phyloP scores from a whole-genome alignment of 1,140 invertebrate species.

The Samia ricini region DNA sequence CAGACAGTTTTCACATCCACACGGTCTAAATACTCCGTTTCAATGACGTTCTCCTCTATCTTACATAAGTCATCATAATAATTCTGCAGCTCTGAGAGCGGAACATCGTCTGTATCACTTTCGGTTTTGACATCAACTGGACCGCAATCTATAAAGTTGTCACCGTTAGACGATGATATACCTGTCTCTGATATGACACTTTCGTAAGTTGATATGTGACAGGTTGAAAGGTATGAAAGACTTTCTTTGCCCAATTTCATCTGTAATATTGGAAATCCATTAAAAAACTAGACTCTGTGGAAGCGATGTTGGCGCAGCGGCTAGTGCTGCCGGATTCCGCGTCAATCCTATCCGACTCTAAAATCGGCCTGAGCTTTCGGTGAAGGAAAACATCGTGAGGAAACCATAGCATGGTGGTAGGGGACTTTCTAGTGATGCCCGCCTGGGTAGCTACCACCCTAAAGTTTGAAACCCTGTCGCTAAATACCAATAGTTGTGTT shows the following conservation, averaged over 20 bases:
- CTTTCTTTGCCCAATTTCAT: background rate
- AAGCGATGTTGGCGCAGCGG: too few relatives aligned
- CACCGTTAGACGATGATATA: constrained; percentile 9
- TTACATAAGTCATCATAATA: constrained; percentile 3
- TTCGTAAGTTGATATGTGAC: constrained; percentile 4
- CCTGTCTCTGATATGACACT: background rate
- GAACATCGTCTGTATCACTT: constrained; percentile 43
- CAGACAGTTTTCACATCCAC: constrained; percentile 8
- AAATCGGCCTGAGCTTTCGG: too few relatives aligned
- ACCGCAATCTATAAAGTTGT: constrained; percentile 50
- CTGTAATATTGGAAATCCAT: background rate
- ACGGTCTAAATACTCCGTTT: too few relatives aligned
- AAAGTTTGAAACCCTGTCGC: too few relatives aligned
- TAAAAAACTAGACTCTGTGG: background rate
- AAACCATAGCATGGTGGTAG: too few relatives aligned
- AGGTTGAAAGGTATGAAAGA: constrained; percentile 4
- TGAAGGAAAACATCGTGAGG: too few relatives aligned
- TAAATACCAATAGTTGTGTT: too few relatives aligned
- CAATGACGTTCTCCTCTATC: too few relatives aligned
- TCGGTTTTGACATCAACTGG: constrained; percentile 35
- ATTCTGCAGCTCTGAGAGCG: constrained; percentile 36
- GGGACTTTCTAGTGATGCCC: too few relatives aligned
- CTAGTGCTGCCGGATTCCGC: too few relatives aligned
- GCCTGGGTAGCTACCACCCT: too few relatives aligned
- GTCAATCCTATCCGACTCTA: too few relatives aligned